These are phyloP conservation scores for Tragelaphus scriptus DNA, from an alignment of 2,113 vertebrate genomes.

Conservation along the genomic window DNA sequence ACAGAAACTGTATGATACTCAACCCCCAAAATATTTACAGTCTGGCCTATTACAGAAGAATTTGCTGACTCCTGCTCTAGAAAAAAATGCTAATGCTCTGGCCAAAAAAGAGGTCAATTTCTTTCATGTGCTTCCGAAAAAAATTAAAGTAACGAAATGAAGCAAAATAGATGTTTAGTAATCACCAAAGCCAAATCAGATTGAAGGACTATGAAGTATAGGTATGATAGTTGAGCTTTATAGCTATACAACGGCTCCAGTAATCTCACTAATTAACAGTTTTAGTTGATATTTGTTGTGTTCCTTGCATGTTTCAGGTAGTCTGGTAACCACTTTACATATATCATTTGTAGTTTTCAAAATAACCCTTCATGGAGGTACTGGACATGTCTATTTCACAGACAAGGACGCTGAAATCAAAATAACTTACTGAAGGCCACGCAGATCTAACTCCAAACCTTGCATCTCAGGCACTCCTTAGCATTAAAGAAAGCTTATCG, in stretches of 20 bases:
- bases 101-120: background rate
- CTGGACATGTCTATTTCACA: background rate
- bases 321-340: background rate
- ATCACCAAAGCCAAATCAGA: background rate
- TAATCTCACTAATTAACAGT: background rate
- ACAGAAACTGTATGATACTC: background rate
- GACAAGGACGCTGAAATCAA: background rate
- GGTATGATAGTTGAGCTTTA: background rate
- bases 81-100: background rate
- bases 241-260: background rate
- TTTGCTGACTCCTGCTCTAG: background rate
- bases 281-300: background rate
- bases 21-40: background rate
- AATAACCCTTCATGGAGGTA: background rate
- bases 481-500: background rate
- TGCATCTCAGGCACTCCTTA: background rate
- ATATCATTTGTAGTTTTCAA: background rate
- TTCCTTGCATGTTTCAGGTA: background rate
- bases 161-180: background rate
- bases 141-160: background rate
- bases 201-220: background rate
- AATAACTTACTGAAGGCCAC: background rate
- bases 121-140: background rate
- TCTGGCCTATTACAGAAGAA: background rate
- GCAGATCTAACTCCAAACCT: background rate